Evolutionary conservation across 2,888 invertebrate genomes (phyloP), one percentile per base, ranked within the genome.

Genomic region (Cerastoderma edule): DNA sequence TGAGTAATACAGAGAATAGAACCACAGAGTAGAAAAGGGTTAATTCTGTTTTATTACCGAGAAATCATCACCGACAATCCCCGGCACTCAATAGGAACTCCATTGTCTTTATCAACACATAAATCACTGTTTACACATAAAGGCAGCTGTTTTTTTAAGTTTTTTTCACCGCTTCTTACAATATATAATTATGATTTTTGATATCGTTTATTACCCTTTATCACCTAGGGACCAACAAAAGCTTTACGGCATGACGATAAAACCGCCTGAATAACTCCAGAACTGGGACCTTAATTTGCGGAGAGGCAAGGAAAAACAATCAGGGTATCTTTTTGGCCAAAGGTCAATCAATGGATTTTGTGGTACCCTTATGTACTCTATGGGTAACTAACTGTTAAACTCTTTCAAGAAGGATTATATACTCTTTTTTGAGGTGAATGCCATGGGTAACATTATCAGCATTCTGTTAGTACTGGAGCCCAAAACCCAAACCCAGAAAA

Each of bases 31-130:
- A n/a, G n/a, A n/a, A n/a, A n/a, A n/a, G n/a, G n/a, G n/a, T 65
- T 46, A 65, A 48, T 46, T 48, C 65, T 65, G 28, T 48, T 65
- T 67, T 67, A 54, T 67, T 67, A 56, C 67, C 54, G 1, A 22
- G 28, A 54, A 67, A 53, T 67, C 67, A 67, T 56, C 68, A 27
- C n/a, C 22, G 39, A 35, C 68, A 46, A 68, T 44, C 68, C 57
- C n/a, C 57, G 32, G 39, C 44, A 54, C 54, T 54, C 65, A 44
- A 65, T 54, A 71, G 54, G 54, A 46, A 57, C 66, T 50, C 72
- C 39, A 64, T 72, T 72, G 72, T 72, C 60, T 60, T 48, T 72
- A 72, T 72, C 72, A 30, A 44, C 32, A 46, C 33, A 72, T 72
- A 64, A 72, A 72, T 67, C 66, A 56, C 32, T 10, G 53, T 50